Evolutionary conservation across 2,888 invertebrate species (phyloP), one percentile per base, ranked within the genome.

Genomic region (Leptopterna dolabrata): DNA sequence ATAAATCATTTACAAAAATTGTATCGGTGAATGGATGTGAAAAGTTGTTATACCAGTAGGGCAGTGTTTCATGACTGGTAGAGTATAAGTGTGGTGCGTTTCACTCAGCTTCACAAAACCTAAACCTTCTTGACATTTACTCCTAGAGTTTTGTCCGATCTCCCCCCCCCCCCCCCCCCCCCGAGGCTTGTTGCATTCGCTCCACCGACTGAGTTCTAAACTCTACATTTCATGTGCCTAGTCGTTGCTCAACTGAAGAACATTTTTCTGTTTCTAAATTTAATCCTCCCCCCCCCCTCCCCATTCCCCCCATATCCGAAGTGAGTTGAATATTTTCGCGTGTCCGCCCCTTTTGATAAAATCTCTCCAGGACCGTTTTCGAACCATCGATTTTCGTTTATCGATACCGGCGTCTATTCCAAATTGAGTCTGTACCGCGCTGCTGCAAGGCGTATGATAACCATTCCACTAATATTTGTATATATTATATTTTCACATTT

Each of bases 181-280:
- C 19, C 63, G 63, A 36, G 45, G 45, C 41, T 45, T 78, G 43
- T 78, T 24, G 27, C 78, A 41, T 78, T 63, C 63, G 24, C 24
- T 63, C 63, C 63, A 63, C 63, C 45, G 73, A 45, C 78, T 45
- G 78, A 45, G 78, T 78, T 78, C 14, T 27, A 78, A 78, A 78
- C 78, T 78, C 78, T 78, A 45, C 6, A 19, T 24, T 19, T 78
- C 45, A 73, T 81, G 83, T 83, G 83, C 83, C 83, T 83, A 83
- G 83, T 83, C 83, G 83, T 70, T 83, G 83, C 83, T 83, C 83
- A 83, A 83, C 78, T 78, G 78, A 78, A 78, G n/a, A 45, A 14
- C 51, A 51, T 27, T 24, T 27, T 24, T 63, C 63, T 24, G 63
- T 24, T 1, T 63, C 63, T 27, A 24, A 11, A 13, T 11, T 63